Percentiles rank a stretch among this genome's conserved stretches.
These are phyloP conservation scores for Phaetusa simplex DNA, from an alignment of 2,113 vertebrate genomes.

Conservation along the genomic window DNA sequence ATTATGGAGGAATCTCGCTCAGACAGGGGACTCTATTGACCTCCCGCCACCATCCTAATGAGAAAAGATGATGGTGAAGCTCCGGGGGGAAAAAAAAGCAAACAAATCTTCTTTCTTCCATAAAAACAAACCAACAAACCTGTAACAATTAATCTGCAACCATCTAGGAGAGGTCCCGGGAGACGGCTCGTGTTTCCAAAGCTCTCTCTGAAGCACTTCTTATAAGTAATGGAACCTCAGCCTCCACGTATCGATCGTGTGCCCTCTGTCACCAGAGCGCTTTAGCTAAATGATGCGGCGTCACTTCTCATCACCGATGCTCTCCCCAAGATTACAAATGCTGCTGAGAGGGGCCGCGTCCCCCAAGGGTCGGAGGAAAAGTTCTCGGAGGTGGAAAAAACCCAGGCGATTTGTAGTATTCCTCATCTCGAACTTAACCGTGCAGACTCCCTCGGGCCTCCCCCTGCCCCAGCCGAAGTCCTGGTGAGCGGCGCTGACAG, in stretches of 20 bases:
- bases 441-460: neutral
- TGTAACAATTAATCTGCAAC: slow-evolving; percentile 3
- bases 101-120: slow-evolving; percentile 13
- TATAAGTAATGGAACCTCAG: neutral
- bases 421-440: accelerated
- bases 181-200: neutral
- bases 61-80: slow-evolving; percentile 42
- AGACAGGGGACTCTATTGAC: slow-evolving; percentile 15
- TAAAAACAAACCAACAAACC: slow-evolving; percentile 11
- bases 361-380: neutral
- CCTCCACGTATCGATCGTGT: neutral
- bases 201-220: neutral
- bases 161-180: neutral
- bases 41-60: slow-evolving; percentile 46
- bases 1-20: neutral
- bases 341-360: neutral
- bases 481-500: accelerated
- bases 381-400: neutral
- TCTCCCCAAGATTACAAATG: neutral
- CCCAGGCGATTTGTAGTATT: accelerated
- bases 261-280: neutral
- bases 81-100: neutral
- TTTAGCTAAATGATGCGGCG: neutral
- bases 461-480: accelerated
- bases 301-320: neutral